A percentile compares a stretch with the other conserved stretches of the same genome.
phyloP scores from a whole-genome alignment of 2,888 invertebrate genomes.

The Halocaridina rubra region DNA sequence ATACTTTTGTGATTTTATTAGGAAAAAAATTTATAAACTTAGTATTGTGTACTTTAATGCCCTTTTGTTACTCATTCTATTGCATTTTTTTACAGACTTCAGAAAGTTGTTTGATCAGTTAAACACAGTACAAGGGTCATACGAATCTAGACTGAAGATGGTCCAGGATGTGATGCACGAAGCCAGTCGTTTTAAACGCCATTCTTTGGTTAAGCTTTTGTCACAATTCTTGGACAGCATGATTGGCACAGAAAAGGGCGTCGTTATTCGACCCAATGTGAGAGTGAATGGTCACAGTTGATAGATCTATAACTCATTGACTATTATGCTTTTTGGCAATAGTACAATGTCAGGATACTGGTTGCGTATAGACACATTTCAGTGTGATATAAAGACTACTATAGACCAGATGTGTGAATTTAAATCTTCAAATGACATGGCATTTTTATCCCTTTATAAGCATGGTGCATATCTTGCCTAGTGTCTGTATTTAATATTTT shows the following conservation, averaged over 20 bases:
- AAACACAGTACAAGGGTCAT: slow-evolving; percentile 57
- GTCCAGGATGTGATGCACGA: slow-evolving; percentile 62
- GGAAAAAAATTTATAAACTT: no score
- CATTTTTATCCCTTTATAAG: background rate
- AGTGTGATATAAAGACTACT: slow-evolving; percentile 14
- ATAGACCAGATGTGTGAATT: background rate
- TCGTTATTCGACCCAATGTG: slow-evolving; percentile 28
- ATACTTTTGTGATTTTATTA: no score
- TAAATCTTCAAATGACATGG: background rate
- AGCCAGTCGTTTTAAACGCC: slow-evolving; percentile 62
- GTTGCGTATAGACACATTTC: slow-evolving; percentile 16
- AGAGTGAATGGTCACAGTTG: slow-evolving; percentile 55
- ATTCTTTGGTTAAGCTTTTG: slow-evolving; percentile 58
- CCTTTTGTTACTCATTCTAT: no score
- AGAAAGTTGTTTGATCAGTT: slow-evolving; percentile 48
- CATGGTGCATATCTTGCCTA: background rate
- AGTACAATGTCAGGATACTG: slow-evolving; percentile 29
- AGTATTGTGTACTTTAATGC: no score
- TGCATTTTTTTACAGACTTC: slow-evolving; percentile 54
- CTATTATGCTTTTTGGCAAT: background rate
- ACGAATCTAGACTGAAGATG: slow-evolving; percentile 49
- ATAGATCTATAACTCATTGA: slow-evolving; percentile 23
- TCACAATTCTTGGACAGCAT: slow-evolving; percentile 46
- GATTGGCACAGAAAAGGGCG: slow-evolving; percentile 29
- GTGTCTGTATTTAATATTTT: no score